A percentile compares a stretch with the other conserved stretches of the same genome.
Evolutionary conservation across 2,797 vertebrate species (phyloP).

Genomic region (Notolepis coatsorum): DNA sequence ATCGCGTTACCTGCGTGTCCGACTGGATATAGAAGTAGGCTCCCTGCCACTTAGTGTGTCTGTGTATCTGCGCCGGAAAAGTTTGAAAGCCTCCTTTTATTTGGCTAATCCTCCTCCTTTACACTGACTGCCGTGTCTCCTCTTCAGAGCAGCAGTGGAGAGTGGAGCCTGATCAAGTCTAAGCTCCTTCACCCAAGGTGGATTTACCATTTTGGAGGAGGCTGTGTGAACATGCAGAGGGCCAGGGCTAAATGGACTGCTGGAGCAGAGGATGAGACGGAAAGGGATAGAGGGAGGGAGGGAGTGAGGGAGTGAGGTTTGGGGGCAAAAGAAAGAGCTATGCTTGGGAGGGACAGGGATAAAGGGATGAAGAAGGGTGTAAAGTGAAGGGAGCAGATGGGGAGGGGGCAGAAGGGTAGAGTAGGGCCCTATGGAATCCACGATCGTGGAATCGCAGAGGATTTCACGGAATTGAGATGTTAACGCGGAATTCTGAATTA

Average conservation of each 20-base stretch:
- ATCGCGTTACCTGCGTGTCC: slow-evolving; percentile 67
- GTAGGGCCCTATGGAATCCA: too few relatives aligned
- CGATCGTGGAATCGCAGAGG: too few relatives aligned
- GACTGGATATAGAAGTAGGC: slow-evolving; percentile 30
- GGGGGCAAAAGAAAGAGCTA: too few relatives aligned
- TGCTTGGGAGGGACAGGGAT: too few relatives aligned
- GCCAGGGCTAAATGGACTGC: slow-evolving; percentile 40
- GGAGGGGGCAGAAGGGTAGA: slow-evolving; percentile 8
- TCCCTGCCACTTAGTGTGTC: slow-evolving; percentile 19
- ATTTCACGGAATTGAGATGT: too few relatives aligned
- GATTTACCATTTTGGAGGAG: slow-evolving; percentile 49
- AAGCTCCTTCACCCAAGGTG: slow-evolving; percentile 41
- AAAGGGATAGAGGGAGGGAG: too few relatives aligned
- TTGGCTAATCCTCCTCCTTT: slow-evolving; percentile 63
- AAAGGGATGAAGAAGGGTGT: background rate
- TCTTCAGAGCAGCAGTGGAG: slow-evolving; percentile 28
- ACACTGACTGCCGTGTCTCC: slow-evolving; percentile 33
- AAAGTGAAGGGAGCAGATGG: slow-evolving; percentile 38
- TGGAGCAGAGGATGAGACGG: slow-evolving; percentile 31
- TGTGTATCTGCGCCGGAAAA: slow-evolving; percentile 22
- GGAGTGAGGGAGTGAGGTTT: too few relatives aligned
- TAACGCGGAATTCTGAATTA: too few relatives aligned
- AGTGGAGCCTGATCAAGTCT: slow-evolving; percentile 38
- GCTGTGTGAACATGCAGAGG: slow-evolving; percentile 33
- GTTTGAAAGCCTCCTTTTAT: slow-evolving; percentile 43